Evolutionary conservation across 30 jellyfish, hydroid and myxozoan genomes (phyloP), one percentile per base, ranked within the genome.

Genomic region (Aurelia coerulea): DNA sequence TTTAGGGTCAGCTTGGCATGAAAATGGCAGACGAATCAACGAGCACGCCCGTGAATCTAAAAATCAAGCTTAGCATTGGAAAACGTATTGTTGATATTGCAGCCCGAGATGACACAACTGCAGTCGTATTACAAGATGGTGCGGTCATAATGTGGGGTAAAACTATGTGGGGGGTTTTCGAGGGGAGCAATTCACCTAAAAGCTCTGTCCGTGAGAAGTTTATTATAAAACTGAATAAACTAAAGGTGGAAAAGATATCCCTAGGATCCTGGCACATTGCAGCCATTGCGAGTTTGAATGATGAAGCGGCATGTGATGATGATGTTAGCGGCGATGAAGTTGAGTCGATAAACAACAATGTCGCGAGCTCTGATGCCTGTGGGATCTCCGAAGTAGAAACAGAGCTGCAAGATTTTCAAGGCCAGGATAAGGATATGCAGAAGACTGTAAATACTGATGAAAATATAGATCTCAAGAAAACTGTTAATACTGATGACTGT

Each of bases 231-330:
- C 5, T 42, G 49, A 67, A 29, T 10, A 65, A 51, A n/a, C 41
- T n/a, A 29, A 65, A 50, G 1, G 67, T 70, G 11, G n/a, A 6
- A 17, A 63, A 67, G 52, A 52, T 84, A 5, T 68, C 93, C 3
- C 82, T 84, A 8, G 93, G 93, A 14, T 62, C 93, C 15, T 84
- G 93, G 93, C 93, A 84, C 31, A 84, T 84, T 23, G 93, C 87
- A 3, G 88, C 65, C 17, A 65, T 84, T 74, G 62, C 76, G 60
- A 46, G 53, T 3, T 65, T 23, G 19, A 17, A 68, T 34, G 33
- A 65, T 14, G 77, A 81, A 34, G 78, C 8, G 12, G 34, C 0
- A 68, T 49, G 35, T 19, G 76, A 68, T 4, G 79, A 35, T 8
- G 11, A 11, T 74, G n/a, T 13, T 3, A 4, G 9, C 1, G 32